Conservation (phyloP, 1,140 invertebrate genomes). For the Pseudomyrmex dendroicus region DNA sequence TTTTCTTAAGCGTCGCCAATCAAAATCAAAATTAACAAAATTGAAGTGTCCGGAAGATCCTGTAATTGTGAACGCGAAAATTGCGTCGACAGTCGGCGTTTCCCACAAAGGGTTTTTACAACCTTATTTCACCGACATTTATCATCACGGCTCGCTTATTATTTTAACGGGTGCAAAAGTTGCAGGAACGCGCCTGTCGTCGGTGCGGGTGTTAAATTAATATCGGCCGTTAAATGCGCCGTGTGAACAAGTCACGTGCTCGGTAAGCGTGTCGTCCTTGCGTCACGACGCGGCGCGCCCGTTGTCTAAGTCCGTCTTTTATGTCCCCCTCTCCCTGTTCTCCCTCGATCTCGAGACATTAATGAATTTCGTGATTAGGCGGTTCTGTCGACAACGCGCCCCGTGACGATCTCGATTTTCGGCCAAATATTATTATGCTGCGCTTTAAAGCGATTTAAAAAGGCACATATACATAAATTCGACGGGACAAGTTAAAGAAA, state of each 20-base stretch:
- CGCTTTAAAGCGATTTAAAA: too few species aligned
- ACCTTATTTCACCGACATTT: slow-evolving; percentile 41
- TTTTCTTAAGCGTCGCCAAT: too few species aligned
- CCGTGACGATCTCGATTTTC: background rate
- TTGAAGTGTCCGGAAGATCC: slow-evolving; percentile 33
- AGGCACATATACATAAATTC: background rate
- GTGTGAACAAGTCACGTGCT: slow-evolving; percentile 72
- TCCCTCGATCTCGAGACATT: slow-evolving; percentile 50
- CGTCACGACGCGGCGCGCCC: slow-evolving; percentile 53
- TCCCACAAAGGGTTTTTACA: slow-evolving; percentile 62
- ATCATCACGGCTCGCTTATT: slow-evolving; percentile 61
- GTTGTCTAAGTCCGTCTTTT: slow-evolving; percentile 29
- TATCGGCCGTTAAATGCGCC: slow-evolving; percentile 70
- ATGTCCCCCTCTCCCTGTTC: slow-evolving; percentile 5
- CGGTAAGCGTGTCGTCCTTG: slow-evolving; percentile 67
- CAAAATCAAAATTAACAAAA: slow-evolving; percentile 41
- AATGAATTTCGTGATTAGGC: slow-evolving; percentile 82
- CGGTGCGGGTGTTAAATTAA: slow-evolving; percentile 70
- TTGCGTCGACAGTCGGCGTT: slow-evolving; percentile 45
- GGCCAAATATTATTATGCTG: background rate
- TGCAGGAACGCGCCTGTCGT: slow-evolving; percentile 35
- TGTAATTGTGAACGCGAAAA: slow-evolving; percentile 48
- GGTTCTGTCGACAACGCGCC: slow-evolving; percentile 64
- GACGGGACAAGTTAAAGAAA: background rate
- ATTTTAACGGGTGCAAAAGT: slow-evolving; percentile 57